Evolutionary conservation across 35 echinoderm and acorn worm genomes (phyloP), one percentile per base, ranked within the genome.

Genomic region (Lytechinus pictus): DNA sequence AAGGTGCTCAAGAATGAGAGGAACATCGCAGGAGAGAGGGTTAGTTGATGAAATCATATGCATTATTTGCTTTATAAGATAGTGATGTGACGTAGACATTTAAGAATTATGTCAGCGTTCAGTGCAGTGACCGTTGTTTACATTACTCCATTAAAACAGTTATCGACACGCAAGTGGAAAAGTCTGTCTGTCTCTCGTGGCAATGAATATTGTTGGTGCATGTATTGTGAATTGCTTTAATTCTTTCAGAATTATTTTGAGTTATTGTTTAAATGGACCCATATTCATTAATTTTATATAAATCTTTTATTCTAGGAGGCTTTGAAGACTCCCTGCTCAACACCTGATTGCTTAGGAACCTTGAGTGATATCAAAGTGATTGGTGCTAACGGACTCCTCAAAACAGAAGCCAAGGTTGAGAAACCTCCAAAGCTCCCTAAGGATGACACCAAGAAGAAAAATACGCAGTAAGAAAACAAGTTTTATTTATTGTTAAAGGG

Each of bases 321-420:
- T 72, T 54, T 99, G 54, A 92, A 91, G 52, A 96, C 61, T 4
- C 16, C 5, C 6, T 99, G 98, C 54, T 94, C 89, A 61, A 99
- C 98, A 12, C 98, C 98, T 28, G 98, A 99, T 91, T 99, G 98
- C 55, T 21, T 87, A 61, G 98, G 97, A 10, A 55, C 88, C 4
- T 53, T 97, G 53, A 54, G 86, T 54, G 55, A 58, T 4, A 89
- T 99, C 8, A 60, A 53, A 16, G 94, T 96, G 6, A 97, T 91
- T 86, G 97, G 97, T 44, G 55, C 91, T 13, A 97, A 99, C 95
- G 98, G 98, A 5, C 52, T 97, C 24, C 55, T 89, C 27, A 96
- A 86, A 11, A 57, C 54, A 21, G 66, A 97, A 54, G 94, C 86
- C 7, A 96, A 94, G 72, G 71, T 58, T 94, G 96, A 96, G 27